Base-by-base conservation (phyloP, 2,113 vertebrate species). In the Addax nasomaculatus region DNA sequence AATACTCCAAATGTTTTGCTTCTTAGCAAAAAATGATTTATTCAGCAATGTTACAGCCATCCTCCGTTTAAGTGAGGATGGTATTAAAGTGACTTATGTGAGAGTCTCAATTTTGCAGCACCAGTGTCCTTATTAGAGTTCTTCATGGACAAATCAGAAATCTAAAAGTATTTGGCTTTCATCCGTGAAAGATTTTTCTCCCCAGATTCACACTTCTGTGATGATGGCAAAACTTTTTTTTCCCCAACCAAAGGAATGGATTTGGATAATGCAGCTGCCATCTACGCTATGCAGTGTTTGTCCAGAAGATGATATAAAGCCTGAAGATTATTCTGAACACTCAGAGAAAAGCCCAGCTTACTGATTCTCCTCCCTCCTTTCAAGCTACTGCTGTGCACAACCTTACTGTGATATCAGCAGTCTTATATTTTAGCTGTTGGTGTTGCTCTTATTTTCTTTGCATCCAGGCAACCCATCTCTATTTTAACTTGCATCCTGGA, bases 11-110 rank as follows among this genome's bases (percentile, higher is more conserved):
- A 47, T 96, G 17, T 55, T 96, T 76, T 97, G 55, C 67, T 96
- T 98, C 92, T 89, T 85, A 96, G 91, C 2, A 97, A 76, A 95
- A 98, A 98, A 97, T 88, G 92, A 96, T 97, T 97, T 97, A 97
- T 96, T 98, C 60, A 80, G n/a, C 47, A 97, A 84, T 30, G 80
- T 96, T 97, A 95, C 51, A 89, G 13, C 45, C 79, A 60, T 90
- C 92, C 43, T 29, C 39, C 10, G 5, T 95, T 96, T 96, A 96
- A 96, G n/a, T 78, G 25, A 89, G 45, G 91, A 95, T 92, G 51
- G 25, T 73, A 53, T 36, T 93, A 85, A 97, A 96, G 76, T 73
- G 45, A 97, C 55, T 97, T 95, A 97, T 16, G 78, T 70, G 81
- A 97, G 76, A 85, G 47, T 53, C 96, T 98, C 89, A 85, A 29